phyloP scores from a whole-genome alignment of 2,888 invertebrate species.

The Fragum fragum region DNA sequence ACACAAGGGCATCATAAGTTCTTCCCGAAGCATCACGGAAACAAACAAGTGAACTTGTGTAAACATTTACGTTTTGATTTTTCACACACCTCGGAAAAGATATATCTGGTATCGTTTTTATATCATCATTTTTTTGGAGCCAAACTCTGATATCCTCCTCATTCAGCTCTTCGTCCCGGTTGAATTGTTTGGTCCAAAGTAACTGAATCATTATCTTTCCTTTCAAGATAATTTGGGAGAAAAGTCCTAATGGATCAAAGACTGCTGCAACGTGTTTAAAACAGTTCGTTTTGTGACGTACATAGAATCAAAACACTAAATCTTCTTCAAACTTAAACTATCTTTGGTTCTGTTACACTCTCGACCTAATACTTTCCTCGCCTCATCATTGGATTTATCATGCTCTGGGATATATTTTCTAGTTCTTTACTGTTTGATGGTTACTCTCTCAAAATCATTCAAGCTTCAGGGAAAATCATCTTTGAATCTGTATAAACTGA shows the following conservation, averaged over 20 bases:
- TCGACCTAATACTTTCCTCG: slow-evolving; percentile 26
- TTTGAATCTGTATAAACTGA: slow-evolving; percentile 12
- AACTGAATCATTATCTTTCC: slow-evolving; percentile 40
- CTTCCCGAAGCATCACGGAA: slow-evolving; percentile 50
- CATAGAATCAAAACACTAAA: not conserved
- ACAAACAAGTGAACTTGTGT: slow-evolving; percentile 23
- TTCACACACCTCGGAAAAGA: slow-evolving; percentile 1
- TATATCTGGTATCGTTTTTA: not conserved
- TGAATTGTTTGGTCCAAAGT: slow-evolving; percentile 8
- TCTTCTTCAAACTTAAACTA: slow-evolving; percentile 7
- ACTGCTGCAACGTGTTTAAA: slow-evolving; percentile 24
- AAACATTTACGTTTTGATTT: not conserved
- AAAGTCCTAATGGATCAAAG: slow-evolving; percentile 33
- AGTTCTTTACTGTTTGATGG: slow-evolving; percentile 27
- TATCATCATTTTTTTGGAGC: not conserved
- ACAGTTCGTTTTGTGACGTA: slow-evolving; percentile 23
- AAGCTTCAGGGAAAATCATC: slow-evolving; percentile 21
- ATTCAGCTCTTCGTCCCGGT: slow-evolving; percentile 31
- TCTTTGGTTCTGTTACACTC: slow-evolving; percentile 29
- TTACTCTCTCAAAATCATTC: slow-evolving; percentile 41
- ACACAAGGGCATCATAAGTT: slow-evolving; percentile 37
- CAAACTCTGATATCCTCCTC: not conserved
- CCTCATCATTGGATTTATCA: not conserved
- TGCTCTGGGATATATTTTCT: not conserved
- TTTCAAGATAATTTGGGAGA: slow-evolving; percentile 24